These are phyloP conservation scores for Centruroides vittatus DNA, from an alignment of 1,140 invertebrate genomes.

Conservation along the genomic window DNA sequence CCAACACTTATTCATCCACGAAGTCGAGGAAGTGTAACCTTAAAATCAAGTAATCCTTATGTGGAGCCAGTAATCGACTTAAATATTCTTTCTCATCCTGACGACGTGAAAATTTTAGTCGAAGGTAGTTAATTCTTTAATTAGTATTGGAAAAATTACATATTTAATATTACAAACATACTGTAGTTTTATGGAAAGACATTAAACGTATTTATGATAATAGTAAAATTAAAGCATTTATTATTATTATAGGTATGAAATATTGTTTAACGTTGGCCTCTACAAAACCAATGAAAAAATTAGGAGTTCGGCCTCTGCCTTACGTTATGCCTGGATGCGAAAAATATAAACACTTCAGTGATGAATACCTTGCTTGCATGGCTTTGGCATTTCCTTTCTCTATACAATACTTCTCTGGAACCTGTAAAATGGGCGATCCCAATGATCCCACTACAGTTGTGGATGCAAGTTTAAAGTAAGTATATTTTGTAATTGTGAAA, in stretches of 20 bases:
- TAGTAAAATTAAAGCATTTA: too few species aligned
- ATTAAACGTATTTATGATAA: too few species aligned
- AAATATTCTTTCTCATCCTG: too few species aligned
- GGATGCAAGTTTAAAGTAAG: constrained; percentile 42
- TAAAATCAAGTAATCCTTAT: too few species aligned
- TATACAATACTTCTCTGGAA: constrained; percentile 50
- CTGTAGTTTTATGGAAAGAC: too few species aligned
- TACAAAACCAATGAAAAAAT: constrained; percentile 39
- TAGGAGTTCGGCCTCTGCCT: constrained; percentile 4
- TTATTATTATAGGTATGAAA: constrained; percentile 35
- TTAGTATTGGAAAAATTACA: too few species aligned
- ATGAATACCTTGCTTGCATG: constrained; percentile 59
- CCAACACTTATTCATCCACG: too few species aligned
- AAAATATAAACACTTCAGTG: constrained; percentile 50
- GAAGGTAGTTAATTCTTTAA: too few species aligned
- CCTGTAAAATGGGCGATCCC: constrained; percentile 57
- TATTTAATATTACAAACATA: too few species aligned
- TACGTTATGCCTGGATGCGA: constrained; percentile 51
- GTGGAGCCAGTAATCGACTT: too few species aligned
- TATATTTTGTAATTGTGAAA: neutral
- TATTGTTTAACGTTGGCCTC: constrained; percentile 40
- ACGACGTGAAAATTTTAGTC: too few species aligned
- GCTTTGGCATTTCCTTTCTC: constrained; percentile 58
- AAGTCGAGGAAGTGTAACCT: too few species aligned
- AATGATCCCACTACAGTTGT: constrained; percentile 57